phyloP scores from a whole-genome alignment of 2,888 invertebrate genomes.

The Anticlea derivata region DNA sequence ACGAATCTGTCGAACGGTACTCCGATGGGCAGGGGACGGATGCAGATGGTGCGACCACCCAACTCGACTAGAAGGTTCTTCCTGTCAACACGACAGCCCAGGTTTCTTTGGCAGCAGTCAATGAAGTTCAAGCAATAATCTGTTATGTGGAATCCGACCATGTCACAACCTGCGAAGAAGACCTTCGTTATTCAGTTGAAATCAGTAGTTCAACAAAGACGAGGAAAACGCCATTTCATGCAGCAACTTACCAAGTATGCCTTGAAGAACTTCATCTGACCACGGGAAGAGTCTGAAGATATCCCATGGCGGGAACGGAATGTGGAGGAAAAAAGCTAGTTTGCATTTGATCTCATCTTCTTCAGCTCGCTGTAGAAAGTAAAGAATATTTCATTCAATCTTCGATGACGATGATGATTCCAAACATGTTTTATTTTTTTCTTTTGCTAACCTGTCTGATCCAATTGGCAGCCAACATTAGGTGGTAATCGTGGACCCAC shows the following conservation, averaged over 20 bases:
- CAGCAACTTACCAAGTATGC: slow-evolving; percentile 88
- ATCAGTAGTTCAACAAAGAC: slow-evolving; percentile 4
- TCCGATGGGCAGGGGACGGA: slow-evolving; percentile 94
- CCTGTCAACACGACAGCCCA: slow-evolving; percentile 94
- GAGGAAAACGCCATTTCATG: background rate
- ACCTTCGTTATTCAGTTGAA: slow-evolving; percentile 7
- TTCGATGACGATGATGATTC: background rate
- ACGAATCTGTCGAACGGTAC: slow-evolving; percentile 95
- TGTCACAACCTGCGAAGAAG: slow-evolving; percentile 88
- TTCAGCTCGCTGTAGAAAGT: slow-evolving; percentile 84
- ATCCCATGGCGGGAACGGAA: slow-evolving; percentile 97
- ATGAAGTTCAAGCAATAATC: slow-evolving; percentile 96
- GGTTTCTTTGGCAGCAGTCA: slow-evolving; percentile 93
- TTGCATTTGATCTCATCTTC: slow-evolving; percentile 90
- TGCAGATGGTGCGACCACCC: slow-evolving; percentile 92
- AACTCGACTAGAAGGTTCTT: slow-evolving; percentile 94
- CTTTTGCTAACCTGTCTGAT: slow-evolving; percentile 87
- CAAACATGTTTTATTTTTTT: background rate
- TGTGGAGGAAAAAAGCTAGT: slow-evolving; percentile 96
- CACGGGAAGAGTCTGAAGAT: slow-evolving; percentile 95
- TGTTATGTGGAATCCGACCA: slow-evolving; percentile 96
- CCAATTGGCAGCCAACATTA: slow-evolving; percentile 96
- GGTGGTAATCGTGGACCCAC: slow-evolving; percentile 97
- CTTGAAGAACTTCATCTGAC: slow-evolving; percentile 97
- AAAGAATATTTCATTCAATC: background rate